Evolutionary conservation across 2,113 vertebrate genomes (phyloP), one percentile per base, ranked within the genome.

Genomic region (Zapus hudsonius): DNA sequence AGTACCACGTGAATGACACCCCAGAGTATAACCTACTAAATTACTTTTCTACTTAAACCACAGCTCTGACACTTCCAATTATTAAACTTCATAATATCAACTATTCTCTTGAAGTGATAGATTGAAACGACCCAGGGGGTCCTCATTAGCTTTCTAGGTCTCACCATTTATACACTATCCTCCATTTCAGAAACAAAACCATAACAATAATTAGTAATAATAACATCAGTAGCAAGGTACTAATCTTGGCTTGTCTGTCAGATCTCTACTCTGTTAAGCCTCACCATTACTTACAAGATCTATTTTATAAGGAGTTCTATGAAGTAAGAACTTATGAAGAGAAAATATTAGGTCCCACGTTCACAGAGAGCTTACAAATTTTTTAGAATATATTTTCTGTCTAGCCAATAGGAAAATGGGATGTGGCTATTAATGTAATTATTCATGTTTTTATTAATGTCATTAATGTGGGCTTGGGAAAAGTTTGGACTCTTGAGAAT

Each of bases 31-130:
- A 64, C 7, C 12, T n/a, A 67, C 29, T 63, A n/a, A 38, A 27
- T 91, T 84, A 80, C 40, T 84, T 87, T 25, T 40, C 3, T 42
- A 47, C 47, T 74, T 95, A n/a, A n/a, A n/a, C n/a, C n/a, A n/a
- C n/a, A n/a, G n/a, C n/a, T n/a, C n/a, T n/a, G n/a, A n/a, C n/a
- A n/a, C n/a, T n/a, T n/a, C n/a, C n/a, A 0, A 1, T 64, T 9
- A 93, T 25, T 42, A 87, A 59, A 25, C 40, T 94, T 59, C n/a
- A 25, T 29, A 55, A 55, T 8, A 74, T 33, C 73, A 76, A 57
- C 55, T 64, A 31, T 63, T 84, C 17, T 80, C 5, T 47, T 57
- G 33, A 87, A 88, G 5, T 73, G 38, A 84, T 25, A 61, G 55
- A 23, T 84, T 33, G 40, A 63, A 81, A 76, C 81, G 7, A 12